A percentile compares a stretch with the other conserved stretches of the same genome.
Evolutionary conservation across 2,888 invertebrate genomes (phyloP).

Genomic region (Priocnemis perturbator): DNA sequence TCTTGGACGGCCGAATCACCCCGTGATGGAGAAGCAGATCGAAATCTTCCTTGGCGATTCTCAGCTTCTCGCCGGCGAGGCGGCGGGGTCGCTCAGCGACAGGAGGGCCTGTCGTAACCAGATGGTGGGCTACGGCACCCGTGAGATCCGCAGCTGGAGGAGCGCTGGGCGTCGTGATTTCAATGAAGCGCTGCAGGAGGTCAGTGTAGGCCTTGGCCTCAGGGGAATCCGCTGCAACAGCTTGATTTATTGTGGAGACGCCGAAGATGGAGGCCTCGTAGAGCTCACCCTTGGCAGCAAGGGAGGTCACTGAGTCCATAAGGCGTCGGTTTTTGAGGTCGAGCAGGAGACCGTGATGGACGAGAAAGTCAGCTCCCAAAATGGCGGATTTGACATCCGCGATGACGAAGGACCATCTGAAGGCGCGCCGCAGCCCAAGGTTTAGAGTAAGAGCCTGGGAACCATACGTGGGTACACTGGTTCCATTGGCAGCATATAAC

Average conservation of each 20-base stretch:
- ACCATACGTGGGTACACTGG: conserved; percentile 4
- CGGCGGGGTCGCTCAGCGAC: no score
- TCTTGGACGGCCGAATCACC: not conserved
- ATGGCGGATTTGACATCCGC: conserved; percentile 11
- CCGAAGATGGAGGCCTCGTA: not conserved
- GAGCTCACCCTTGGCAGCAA: not conserved
- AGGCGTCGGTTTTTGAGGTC: not conserved
- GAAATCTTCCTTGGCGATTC: no score
- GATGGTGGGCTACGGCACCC: not conserved
- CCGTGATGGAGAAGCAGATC: not conserved
- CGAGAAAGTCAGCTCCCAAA: not conserved
- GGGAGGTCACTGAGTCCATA: not conserved
- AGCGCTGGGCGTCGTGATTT: not conserved
- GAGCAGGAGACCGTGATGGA: not conserved
- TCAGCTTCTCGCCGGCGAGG: no score
- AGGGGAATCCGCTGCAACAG: not conserved
- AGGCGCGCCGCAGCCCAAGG: no score
- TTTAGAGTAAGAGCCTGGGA: not conserved
- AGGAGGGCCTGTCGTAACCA: not conserved
- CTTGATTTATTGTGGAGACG: not conserved
- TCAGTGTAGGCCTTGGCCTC: not conserved
- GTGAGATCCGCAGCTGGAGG: not conserved
- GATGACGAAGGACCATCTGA: not conserved
- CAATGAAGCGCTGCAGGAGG: not conserved
- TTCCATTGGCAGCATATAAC: not conserved